phyloP scores from a whole-genome alignment of 2,797 vertebrate genomes.

The Chelmon rostratus region DNA sequence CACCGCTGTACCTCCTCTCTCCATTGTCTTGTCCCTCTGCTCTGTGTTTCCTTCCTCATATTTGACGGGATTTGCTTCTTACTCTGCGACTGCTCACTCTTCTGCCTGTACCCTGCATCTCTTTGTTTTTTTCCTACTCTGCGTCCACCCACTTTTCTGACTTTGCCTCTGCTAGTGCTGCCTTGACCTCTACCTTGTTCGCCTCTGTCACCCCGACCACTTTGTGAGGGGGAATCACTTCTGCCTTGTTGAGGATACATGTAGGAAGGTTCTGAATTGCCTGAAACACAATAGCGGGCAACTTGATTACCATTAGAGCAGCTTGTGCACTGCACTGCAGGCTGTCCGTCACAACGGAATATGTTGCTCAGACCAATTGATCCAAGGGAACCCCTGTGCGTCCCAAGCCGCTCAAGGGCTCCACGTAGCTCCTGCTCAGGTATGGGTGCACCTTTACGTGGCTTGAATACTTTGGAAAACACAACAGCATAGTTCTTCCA shows the following conservation, averaged over 20 bases:
- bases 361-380: background rate
- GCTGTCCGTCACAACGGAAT: background rate
- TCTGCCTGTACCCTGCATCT: background rate
- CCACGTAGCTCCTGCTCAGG: fast-evolving
- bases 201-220: background rate
- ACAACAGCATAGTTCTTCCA: conserved; percentile 26
- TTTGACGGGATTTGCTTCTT: background rate
- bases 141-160: background rate
- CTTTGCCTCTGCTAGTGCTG: background rate
- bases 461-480: conserved; percentile 31
- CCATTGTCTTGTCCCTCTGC: no score
- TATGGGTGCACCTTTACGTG: fast-evolving
- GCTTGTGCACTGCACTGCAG: background rate
- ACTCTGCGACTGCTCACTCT: background rate
- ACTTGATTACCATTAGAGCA: background rate
- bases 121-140: background rate
- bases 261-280: background rate
- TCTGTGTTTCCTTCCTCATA: background rate
- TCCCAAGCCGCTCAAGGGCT: background rate
- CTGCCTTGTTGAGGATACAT: background rate
- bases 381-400: no score
- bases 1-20: no score
- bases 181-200: background rate
- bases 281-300: background rate
- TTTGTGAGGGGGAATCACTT: background rate